Conservation (phyloP, 2,797 vertebrate genomes). For the Molossus molossus region DNA sequence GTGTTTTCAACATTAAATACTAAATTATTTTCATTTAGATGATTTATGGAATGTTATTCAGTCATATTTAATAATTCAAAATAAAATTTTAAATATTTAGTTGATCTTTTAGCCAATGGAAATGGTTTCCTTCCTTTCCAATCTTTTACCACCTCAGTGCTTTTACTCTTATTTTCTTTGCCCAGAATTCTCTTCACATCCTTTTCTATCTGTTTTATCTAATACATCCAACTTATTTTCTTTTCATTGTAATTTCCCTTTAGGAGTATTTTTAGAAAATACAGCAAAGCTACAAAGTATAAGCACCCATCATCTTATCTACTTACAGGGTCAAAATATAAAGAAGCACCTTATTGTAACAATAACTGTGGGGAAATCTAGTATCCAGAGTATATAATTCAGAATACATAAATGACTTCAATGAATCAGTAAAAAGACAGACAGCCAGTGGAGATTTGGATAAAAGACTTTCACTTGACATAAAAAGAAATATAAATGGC, state of each 20-base stretch:
- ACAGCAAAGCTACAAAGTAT: slow-evolving; percentile 21
- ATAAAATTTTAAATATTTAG: slow-evolving; percentile 45
- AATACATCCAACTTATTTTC: background rate
- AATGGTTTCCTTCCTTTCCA: background rate
- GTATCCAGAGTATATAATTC: background rate
- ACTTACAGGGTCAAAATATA: background rate
- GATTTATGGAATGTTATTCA: slow-evolving; percentile 35
- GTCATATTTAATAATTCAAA: slow-evolving; percentile 74
- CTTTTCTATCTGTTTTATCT: slow-evolving; percentile 52
- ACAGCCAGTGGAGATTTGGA: slow-evolving; percentile 19
- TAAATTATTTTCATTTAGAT: slow-evolving; percentile 72
- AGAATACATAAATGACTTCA: slow-evolving; percentile 8
- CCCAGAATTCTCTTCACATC: background rate
- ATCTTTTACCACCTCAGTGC: background rate
- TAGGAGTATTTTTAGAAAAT: slow-evolving; percentile 46
- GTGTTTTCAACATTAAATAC: slow-evolving; percentile 64
- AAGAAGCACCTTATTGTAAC: background rate
- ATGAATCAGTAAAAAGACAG: slow-evolving; percentile 28
- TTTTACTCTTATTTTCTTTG: slow-evolving; percentile 51
- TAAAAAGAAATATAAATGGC: slow-evolving; percentile 16
- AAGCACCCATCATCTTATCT: slow-evolving; percentile 24
- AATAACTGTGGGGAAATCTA: background rate
- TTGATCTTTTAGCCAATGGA: background rate
- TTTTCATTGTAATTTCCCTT: slow-evolving; percentile 52
- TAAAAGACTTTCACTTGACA: slow-evolving; percentile 20